Percentiles rank a stretch among this genome's conserved stretches.
Conservation (phyloP, 2,113 vertebrate species). For the Telmatochromis sp. region DNA sequence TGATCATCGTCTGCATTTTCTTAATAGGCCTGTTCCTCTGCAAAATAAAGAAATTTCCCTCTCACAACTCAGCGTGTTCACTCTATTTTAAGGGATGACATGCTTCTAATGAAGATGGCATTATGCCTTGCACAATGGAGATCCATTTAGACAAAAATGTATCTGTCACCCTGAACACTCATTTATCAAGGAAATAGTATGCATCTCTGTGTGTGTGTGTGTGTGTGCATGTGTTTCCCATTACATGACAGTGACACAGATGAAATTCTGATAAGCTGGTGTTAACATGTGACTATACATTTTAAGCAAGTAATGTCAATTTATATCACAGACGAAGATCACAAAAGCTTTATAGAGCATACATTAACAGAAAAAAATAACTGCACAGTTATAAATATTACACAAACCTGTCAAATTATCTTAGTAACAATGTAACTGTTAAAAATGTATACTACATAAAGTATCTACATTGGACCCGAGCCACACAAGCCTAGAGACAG, state of each 20-base stretch:
- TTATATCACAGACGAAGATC: neutral
- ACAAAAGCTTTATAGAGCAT: neutral
- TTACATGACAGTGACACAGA: neutral
- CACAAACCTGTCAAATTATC: neutral
- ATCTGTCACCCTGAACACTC: neutral
- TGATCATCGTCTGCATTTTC: neutral
- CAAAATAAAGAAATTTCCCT: neutral
- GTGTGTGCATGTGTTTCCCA: neutral
- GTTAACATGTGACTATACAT: neutral
- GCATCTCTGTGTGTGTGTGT: neutral
- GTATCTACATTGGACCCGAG: neutral
- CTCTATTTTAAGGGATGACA: neutral
- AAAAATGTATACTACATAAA: neutral
- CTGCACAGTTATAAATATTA: neutral
- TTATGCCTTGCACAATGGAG: neutral
- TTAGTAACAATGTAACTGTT: neutral
- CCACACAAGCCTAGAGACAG: neutral
- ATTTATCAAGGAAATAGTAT: neutral
- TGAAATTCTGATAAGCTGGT: neutral
- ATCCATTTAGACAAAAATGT: neutral
- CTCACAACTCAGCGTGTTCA: neutral
- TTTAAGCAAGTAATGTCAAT: neutral
- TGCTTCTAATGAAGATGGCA: neutral
- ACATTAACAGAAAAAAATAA: neutral
- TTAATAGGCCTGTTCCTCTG: neutral